Base-by-base conservation (phyloP, 1,140 invertebrate genomes). In the Limonius californicus region DNA sequence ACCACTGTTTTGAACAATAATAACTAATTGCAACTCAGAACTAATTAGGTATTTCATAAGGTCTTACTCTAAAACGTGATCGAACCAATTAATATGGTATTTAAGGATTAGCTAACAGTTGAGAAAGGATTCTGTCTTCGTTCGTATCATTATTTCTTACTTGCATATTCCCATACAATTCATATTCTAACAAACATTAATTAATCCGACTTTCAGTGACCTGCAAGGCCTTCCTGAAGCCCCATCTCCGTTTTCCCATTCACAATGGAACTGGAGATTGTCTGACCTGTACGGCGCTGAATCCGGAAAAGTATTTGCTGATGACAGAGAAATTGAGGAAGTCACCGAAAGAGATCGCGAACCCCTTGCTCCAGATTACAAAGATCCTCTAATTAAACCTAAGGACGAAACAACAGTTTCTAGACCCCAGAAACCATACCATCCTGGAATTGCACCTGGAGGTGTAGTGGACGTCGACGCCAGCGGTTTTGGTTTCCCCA, bases 331-430 rank as follows among this genome's bases (percentile, higher is more conserved):
- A 14, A 30, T 63, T 8, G 65, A 67, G 20, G 47, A 39, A 30
- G 18, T 59, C 1, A 64, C 54, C 4, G 68, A 68, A 57, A 54
- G 61, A 32, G 70, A 72, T 16, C 61, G 74, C 0, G 74, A 75
- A 67, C 72, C 70, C 23, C 56, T 75, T 12, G 65, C 54, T 2
- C 72, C 72, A 1, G 70, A 74, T 62, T 75, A 72, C 53, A 70
- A 70, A 64, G 74, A 75, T 55, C 74, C 74, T 6, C 62, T 32
- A 9, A 30, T 56, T 18, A 19, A 55, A 11, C 57, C 27, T 9
- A 54, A 59, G 9, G 65, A 70, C 15, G 60, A 71, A 20, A 65
- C 67, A 57, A 62, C 67, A 1, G 32, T 56, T 11, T 62, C 67
- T 0, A 64, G 66, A 56, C 63, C 66, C 9, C 53, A 68, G n/a